A percentile compares a stretch with the other conserved stretches of the same genome.
These are phyloP conservation scores for Chelonus insularis DNA, from an alignment of 1,140 invertebrate genomes.

Conservation along the genomic window DNA sequence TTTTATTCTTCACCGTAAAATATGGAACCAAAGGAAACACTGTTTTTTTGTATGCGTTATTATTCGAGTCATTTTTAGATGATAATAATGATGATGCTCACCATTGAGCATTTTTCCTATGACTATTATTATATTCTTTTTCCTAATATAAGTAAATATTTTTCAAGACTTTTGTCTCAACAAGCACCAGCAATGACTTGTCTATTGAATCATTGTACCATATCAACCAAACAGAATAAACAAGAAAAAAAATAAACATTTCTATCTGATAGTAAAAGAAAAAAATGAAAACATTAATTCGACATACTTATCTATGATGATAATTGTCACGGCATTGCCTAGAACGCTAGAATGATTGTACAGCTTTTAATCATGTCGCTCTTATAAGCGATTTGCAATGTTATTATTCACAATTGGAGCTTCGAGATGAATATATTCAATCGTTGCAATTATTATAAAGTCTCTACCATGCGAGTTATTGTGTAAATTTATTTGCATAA, in stretches of 20 bases:
- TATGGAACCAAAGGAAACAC: slow-evolving; percentile 27
- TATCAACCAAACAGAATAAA: slow-evolving; percentile 22
- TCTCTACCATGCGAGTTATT: slow-evolving; percentile 3
- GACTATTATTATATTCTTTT: neutral
- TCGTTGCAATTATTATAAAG: slow-evolving; percentile 15
- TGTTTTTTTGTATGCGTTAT: slow-evolving; percentile 23
- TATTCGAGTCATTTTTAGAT: slow-evolving; percentile 7
- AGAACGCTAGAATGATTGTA: slow-evolving; percentile 23
- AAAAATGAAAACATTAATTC: too few species aligned
- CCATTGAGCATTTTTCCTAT: neutral
- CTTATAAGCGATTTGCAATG: slow-evolving; percentile 18
- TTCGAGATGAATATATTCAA: slow-evolving; percentile 10
- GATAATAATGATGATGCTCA: neutral
- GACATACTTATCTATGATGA: too few species aligned
- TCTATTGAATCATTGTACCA: slow-evolving; percentile 25
- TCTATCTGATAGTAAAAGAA: too few species aligned
- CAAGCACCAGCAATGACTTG: neutral
- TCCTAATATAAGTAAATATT: too few species aligned
- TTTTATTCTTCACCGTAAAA: slow-evolving; percentile 23
- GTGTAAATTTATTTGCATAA: neutral
- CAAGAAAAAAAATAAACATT: neutral
- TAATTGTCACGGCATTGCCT: slow-evolving; percentile 7
- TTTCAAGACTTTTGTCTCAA: slow-evolving; percentile 21
- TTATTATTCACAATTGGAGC: slow-evolving; percentile 23
- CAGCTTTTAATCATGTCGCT: slow-evolving; percentile 22